Conservation (phyloP, 1,140 invertebrate genomes). For the Penaeus chinensis region DNA sequence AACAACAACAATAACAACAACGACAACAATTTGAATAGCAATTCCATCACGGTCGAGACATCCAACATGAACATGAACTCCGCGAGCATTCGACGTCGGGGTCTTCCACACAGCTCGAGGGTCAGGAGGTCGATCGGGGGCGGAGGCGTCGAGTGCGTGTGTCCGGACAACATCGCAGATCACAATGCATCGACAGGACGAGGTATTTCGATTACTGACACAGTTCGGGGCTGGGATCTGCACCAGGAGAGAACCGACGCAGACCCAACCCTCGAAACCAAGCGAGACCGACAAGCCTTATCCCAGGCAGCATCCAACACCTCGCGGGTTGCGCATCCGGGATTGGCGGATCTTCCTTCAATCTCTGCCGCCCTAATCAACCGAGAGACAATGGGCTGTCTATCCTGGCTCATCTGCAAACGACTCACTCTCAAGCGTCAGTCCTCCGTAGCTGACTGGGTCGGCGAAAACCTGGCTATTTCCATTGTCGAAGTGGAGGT, state of each 20-base stretch:
- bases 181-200: too few species aligned
- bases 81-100: background rate
- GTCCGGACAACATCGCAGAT: background rate
- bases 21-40: slow-evolving; percentile 35
- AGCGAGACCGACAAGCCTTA: too few species aligned
- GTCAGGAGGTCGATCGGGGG: background rate
- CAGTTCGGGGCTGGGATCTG: too few species aligned
- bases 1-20: slow-evolving; percentile 51
- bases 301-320: background rate
- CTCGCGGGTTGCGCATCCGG: background rate
- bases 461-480: slow-evolving; percentile 40
- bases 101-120: background rate
- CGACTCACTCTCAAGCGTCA: background rate
- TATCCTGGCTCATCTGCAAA: slow-evolving; percentile 34
- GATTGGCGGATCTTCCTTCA: background rate
- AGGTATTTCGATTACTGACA: background rate
- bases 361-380: background rate
- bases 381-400: slow-evolving; percentile 7
- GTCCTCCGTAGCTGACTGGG: slow-evolving; percentile 20
- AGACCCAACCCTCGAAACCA: background rate
- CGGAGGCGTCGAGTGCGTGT: background rate
- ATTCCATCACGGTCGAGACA: slow-evolving; percentile 5
- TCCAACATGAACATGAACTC: slow-evolving; percentile 48
- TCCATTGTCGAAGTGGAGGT: slow-evolving; percentile 39
- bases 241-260: background rate